Evolutionary conservation across 2,113 vertebrate genomes (phyloP).

Genomic region (Oxygymnocypris stewartii): DNA sequence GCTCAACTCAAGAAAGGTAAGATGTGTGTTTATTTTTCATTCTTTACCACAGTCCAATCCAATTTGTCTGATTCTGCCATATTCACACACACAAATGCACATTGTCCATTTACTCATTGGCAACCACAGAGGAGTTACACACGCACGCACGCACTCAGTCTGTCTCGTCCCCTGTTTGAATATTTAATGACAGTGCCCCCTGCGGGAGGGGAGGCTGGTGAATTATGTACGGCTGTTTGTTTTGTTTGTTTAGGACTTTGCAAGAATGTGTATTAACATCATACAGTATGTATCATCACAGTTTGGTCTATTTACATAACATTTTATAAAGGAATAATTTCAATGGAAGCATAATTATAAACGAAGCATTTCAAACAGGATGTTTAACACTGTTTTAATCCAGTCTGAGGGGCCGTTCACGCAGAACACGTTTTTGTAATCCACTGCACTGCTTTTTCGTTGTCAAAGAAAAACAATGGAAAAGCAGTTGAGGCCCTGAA

Average conservation of each 20-base stretch:
- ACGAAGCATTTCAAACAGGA: background rate
- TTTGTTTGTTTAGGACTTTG: constrained; percentile 6
- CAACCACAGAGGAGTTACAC: background rate
- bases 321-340: background rate
- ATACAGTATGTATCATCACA: background rate
- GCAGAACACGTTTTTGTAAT: background rate
- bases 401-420: background rate
- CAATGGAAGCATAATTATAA: too few species aligned
- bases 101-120: background rate
- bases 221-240: constrained; percentile 30
- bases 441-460: background rate
- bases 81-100: constrained; percentile 6
- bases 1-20: constrained; percentile 93
- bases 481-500: too few species aligned
- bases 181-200: constrained; percentile 28
- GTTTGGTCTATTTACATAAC: background rate
- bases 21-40: constrained; percentile 41
- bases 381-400: background rate
- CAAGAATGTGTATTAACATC: background rate
- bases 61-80: background rate
- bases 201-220: background rate
- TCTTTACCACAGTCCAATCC: background rate
- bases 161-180: background rate
- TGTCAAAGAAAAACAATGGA: background rate
- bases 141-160: background rate